phyloP scores from a whole-genome alignment of 2,113 vertebrate species.

The Litocranius walleri region DNA sequence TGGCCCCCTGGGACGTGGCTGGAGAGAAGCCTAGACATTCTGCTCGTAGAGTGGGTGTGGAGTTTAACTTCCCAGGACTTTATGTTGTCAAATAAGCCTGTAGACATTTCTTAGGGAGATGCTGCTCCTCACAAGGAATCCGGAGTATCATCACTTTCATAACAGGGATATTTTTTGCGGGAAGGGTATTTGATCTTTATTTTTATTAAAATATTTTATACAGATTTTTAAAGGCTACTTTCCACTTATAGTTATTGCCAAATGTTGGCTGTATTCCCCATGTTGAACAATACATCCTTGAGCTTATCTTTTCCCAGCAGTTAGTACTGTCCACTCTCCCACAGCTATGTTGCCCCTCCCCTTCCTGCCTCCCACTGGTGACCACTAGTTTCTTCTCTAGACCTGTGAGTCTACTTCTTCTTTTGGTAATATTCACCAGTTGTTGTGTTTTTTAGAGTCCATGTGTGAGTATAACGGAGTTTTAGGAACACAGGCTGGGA shows the following conservation, averaged over 20 bases:
- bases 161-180: neutral
- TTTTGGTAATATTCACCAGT: neutral
- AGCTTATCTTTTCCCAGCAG: neutral
- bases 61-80: neutral
- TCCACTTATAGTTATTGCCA: neutral
- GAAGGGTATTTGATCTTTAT: neutral
- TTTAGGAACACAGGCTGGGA: neutral
- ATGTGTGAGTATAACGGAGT: neutral
- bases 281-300: neutral
- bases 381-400: neutral
- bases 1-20: accelerated
- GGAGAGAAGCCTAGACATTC: neutral
- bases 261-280: neutral
- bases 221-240: neutral
- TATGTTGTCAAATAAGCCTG: neutral
- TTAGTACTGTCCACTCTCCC: neutral
- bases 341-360: neutral
- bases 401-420: neutral
- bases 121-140: neutral
- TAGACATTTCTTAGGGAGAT: neutral
- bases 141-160: too few relatives aligned
- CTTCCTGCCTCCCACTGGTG: neutral
- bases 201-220: neutral
- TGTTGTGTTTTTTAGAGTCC: neutral
- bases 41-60: neutral